Evolutionary conservation across 2,797 vertebrate species (phyloP), one percentile per base, ranked within the genome.

Genomic region (Pygocentrus nattereri): DNA sequence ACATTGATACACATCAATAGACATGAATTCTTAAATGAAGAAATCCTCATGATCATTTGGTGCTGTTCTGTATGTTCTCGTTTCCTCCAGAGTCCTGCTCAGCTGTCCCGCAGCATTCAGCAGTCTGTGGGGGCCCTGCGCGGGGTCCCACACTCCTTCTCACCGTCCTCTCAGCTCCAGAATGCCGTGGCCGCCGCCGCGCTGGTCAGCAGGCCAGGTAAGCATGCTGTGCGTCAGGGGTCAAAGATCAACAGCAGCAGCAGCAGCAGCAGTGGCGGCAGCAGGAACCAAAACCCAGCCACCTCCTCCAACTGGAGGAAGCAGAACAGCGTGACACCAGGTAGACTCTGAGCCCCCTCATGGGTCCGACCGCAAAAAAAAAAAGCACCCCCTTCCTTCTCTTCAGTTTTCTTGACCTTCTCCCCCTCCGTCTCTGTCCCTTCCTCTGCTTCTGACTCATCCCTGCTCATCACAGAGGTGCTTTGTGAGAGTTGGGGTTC

Each of bases 131-230:
- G 94, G 1, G 82, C 62, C 25, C 65, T 96, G 19, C 93, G 97
- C n/a, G 94, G 95, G 0, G 90, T 96, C 86, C 92, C 97, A 90
- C 97, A 98, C 91, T 92, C 96, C 25, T 99, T 98, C 91, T 97
- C 97, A 85, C 95, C 94, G 84, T 96, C 97, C 41, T 95, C 97
- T 83, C 98, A 98, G 93, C 93, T 99, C 89, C 96, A 97, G 94
- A 97, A 95, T 2, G 88, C 97, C 13, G 94, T 94, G 85, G 93
- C 93, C 8, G 96, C 96, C 76, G 96, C 96, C 13, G 92, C 95
- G 77, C 95, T 97, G 84, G 97, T 97, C 83, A 94, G 93, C 89
- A 95, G 97, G 93, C 93, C 96, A 88, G 95, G 97, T 91, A 97
- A 98, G 94, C 96, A 96, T 83, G 94, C 91, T 84, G 94, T 94